Evolutionary conservation across 2,797 vertebrate genomes (phyloP), one percentile per base, ranked within the genome.

Genomic region (Acanthornis magna): DNA sequence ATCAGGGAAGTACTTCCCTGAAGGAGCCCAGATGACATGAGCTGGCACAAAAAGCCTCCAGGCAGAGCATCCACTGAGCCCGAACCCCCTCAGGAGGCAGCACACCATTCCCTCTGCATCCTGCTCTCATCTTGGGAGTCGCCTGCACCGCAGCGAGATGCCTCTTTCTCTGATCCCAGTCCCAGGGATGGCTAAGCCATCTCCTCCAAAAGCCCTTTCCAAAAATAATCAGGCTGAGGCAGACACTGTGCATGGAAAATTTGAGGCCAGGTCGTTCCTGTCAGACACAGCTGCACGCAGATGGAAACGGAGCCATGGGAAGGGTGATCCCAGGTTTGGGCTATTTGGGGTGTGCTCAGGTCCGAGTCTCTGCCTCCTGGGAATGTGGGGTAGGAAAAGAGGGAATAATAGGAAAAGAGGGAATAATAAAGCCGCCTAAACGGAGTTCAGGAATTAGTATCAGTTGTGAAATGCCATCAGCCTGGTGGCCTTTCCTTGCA

Each of bases 321-420:
- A 91, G 58, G 34, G 25, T 11, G 1, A 13, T 12, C 30, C 13
- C 47, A 36, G 26, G 34, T 22, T n/a, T 63, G 50, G 75, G 38
- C 18, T 38, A 1, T 36, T 12, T 22, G 21, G 63, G 67, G 13
- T 0, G 11, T 0, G 0, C 19, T 34, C 2, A 0, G 2, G 0
- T 10, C 18, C 1, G 0, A 0, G 0, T n/a, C 55, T 50, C 55
- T 30, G 4, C 12, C 66, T 86, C 67, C 57, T 65, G 54, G 54
- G 50, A 71, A 34, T 0, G 30, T 9, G 11, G 25, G 27, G 9
- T 2, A 15, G 38, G 47, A 72, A 57, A 84, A 88, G 26, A 32
- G 29, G 45, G 54, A 91, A 62, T 40, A 62, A 20, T 7, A 21
- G 29, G 38, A 78, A 48, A 73, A 82, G 26, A 23, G 27, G 47